phyloP scores from a whole-genome alignment of 1,140 invertebrate genomes.

The Limonius californicus region DNA sequence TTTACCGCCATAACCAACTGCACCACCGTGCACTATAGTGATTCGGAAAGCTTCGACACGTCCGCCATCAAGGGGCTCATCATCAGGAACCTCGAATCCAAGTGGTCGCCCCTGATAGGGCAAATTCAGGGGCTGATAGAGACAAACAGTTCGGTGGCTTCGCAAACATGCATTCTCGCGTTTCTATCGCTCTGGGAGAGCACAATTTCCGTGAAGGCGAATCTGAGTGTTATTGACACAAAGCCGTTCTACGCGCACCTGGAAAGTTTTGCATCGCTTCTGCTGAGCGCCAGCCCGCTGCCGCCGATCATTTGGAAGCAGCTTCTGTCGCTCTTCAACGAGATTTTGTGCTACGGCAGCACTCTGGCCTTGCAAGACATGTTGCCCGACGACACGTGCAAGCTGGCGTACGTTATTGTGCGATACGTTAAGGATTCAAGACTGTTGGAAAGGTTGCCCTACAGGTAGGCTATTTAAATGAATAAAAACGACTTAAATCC shows the following conservation, averaged over 20 bases:
- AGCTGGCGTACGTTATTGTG: constrained; percentile 77
- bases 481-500: too few relatives aligned
- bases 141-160: constrained; percentile 53
- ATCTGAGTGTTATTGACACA: constrained; percentile 82
- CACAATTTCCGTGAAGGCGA: constrained; percentile 87
- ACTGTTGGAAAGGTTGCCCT: constrained; percentile 66
- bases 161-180: constrained; percentile 69
- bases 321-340: constrained; percentile 78
- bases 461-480: too few relatives aligned
- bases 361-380: constrained; percentile 82
- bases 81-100: constrained; percentile 76
- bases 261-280: constrained; percentile 71
- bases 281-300: constrained; percentile 68
- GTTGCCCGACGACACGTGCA: constrained; percentile 81
- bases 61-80: constrained; percentile 79
- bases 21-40: constrained; percentile 64
- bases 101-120: constrained; percentile 73
- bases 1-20: constrained; percentile 47
- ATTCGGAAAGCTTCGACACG: constrained; percentile 76
- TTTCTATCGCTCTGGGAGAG: constrained; percentile 84
- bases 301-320: constrained; percentile 80
- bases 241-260: constrained; percentile 83
- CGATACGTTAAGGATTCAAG: constrained; percentile 80
- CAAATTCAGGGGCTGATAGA: constrained; percentile 59
- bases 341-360: constrained; percentile 85